A percentile compares a stretch with the other conserved stretches of the same genome.
Conservation (phyloP, 2,888 invertebrate genomes). For the Trachelus tabidus region DNA sequence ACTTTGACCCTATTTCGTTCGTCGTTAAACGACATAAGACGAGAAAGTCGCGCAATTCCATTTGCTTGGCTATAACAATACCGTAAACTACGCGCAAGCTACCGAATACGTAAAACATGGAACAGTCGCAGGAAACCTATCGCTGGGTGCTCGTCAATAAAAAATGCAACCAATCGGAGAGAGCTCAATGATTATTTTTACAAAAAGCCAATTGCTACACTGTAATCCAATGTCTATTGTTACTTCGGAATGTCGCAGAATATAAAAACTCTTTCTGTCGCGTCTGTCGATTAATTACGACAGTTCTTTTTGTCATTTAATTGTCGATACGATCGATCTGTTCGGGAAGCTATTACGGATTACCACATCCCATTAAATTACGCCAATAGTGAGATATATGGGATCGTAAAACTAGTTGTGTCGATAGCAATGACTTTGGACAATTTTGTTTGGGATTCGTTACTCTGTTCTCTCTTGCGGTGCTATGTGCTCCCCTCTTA, state of each 20-base stretch:
- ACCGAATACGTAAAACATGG: not conserved
- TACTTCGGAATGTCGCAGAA: not conserved
- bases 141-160: not conserved
- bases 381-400: slow-evolving; percentile 36
- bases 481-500: not conserved
- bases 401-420: slow-evolving; percentile 30
- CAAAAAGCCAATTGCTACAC: not conserved
- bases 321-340: slow-evolving; percentile 12
- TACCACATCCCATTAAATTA: slow-evolving; percentile 36
- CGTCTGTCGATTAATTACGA: slow-evolving; percentile 17
- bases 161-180: not conserved
- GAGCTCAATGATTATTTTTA: not conserved
- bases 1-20: not conserved
- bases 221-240: not conserved
- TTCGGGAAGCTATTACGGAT: slow-evolving; percentile 27
- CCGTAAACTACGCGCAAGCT: not conserved
- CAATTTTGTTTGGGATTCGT: not conserved
- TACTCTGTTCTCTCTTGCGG: not conserved
- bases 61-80: not conserved
- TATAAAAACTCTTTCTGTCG: not conserved
- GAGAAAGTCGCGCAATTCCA: not conserved
- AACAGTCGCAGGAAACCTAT: not conserved
- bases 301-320: slow-evolving; percentile 23
- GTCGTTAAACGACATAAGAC: not conserved
- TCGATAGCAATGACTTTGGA: slow-evolving; percentile 31